Evolutionary conservation across 2,113 vertebrate species (phyloP), one percentile per base, ranked within the genome.

Genomic region (Clarias batrachus): DNA sequence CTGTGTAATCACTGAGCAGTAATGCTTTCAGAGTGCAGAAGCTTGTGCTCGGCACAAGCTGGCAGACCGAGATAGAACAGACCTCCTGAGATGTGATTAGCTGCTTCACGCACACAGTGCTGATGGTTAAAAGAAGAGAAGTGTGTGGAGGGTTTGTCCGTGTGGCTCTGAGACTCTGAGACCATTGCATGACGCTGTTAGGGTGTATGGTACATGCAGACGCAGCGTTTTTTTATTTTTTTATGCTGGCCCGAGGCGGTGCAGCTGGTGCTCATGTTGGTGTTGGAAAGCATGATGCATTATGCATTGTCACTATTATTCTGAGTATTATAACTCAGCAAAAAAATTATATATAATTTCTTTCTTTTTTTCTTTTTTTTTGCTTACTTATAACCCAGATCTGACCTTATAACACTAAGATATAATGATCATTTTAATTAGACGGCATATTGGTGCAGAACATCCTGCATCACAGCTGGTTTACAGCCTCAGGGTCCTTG

Each of bases 51-150:
- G 25, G 30, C 27, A 66, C 63, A 71, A 12, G 57, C 70, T 60
- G 21, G 25, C 57, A 66, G 83, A 66, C 81, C 54, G 82, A 84
- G 78, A 85, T 59, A 68, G 57, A 89, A 80, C 78, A 79, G 84
- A 87, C 66, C 79, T 60, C 86, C 78, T 70, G 76, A 68, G 85
- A 63, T 23, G 17, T 63, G 74, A 54, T 85, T 79, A 79, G 74
- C 21, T 59, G 77, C 63, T 80, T 85, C 62, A 57, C 27, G 63
- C n/a, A 21, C 1, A 23, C 27, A 16, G 63, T 68, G 52, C 52
- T 70, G 48, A 30, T 1, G 33, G 83, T 27, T 41, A n/a, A 37
- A 48, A 9, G 62, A 30, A 33, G 21, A 23, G 11, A 77, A 16
- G 19, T 25, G 14, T 12, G 84, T 4, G 48, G 12, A 57, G 41